Percentiles rank a stretch among this genome's conserved stretches.
Conservation (phyloP, 2,113 vertebrate species). For the Eulemur macaco region DNA sequence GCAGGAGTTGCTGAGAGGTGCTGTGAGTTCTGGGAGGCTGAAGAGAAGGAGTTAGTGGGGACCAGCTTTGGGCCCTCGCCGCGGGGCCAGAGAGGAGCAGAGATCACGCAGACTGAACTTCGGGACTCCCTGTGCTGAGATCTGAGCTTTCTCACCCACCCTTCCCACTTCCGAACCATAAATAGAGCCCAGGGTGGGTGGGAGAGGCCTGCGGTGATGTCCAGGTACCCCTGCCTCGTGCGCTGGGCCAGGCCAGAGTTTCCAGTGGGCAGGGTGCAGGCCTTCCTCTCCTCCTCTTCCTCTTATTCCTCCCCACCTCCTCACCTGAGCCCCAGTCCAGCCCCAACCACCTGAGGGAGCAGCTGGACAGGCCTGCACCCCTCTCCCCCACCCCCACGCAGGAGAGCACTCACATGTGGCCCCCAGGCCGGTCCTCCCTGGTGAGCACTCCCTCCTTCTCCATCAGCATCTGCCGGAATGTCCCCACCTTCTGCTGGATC, state of each 20-base stretch:
- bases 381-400: background rate
- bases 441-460: slow-evolving; percentile 98
- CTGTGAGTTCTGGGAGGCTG: background rate
- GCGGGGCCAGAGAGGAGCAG: background rate
- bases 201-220: background rate
- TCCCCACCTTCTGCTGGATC: slow-evolving; percentile 96
- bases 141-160: background rate
- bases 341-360: background rate
- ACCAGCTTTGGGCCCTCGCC: background rate
- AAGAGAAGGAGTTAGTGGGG: background rate
- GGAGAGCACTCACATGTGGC: slow-evolving; percentile 89
- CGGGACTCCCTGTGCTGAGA: background rate
- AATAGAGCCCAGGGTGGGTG: background rate
- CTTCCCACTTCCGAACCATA: background rate
- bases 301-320: too few relatives aligned
- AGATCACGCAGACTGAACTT: background rate
- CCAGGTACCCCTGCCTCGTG: background rate
- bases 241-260: background rate
- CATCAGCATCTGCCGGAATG: slow-evolving; percentile 99
- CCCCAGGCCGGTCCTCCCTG: slow-evolving; percentile 92
- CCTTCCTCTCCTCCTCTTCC: background rate
- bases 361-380: background rate
- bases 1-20: background rate
- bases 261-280: background rate
- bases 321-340: background rate